phyloP scores from a whole-genome alignment of 2,113 vertebrate genomes.

The Smithornis capensis region DNA sequence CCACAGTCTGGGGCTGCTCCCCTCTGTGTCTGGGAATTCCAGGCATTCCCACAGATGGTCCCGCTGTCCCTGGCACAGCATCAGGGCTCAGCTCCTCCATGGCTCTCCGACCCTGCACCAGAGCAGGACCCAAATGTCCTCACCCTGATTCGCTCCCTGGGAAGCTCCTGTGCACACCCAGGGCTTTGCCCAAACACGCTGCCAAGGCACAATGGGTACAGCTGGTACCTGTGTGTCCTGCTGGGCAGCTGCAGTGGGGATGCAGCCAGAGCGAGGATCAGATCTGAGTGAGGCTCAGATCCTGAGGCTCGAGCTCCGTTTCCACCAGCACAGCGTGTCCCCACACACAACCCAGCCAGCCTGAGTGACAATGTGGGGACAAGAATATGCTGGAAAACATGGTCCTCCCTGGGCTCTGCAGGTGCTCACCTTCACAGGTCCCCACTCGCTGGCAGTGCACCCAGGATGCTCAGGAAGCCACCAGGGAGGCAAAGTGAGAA shows the following conservation, averaged over 20 bases:
- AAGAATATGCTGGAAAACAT: neutral
- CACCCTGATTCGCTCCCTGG: neutral
- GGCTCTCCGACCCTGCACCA: neutral
- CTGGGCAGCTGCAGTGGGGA: neutral
- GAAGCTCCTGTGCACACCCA: neutral
- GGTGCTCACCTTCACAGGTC: neutral
- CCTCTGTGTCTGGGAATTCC: rapidly evolving
- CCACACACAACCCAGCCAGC: neutral
- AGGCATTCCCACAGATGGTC: neutral
- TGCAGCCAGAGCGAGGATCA: neutral
- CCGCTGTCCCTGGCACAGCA: rapidly evolving
- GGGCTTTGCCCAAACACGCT: neutral
- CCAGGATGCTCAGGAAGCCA: neutral
- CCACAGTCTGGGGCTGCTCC: neutral
- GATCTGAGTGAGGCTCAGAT: neutral
- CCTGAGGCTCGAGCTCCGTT: neutral
- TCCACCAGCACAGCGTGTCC: rapidly evolving
- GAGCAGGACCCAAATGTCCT: rapidly evolving
- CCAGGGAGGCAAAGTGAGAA: neutral
- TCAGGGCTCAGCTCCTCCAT: neutral
- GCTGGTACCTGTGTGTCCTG: neutral
- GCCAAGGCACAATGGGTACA: rapidly evolving
- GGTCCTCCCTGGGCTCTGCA: neutral
- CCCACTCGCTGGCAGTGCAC: neutral
- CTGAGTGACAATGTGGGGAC: neutral